Evolutionary conservation across 2,888 invertebrate species (phyloP), one percentile per base, ranked within the genome.

Genomic region (Luperina testacea): DNA sequence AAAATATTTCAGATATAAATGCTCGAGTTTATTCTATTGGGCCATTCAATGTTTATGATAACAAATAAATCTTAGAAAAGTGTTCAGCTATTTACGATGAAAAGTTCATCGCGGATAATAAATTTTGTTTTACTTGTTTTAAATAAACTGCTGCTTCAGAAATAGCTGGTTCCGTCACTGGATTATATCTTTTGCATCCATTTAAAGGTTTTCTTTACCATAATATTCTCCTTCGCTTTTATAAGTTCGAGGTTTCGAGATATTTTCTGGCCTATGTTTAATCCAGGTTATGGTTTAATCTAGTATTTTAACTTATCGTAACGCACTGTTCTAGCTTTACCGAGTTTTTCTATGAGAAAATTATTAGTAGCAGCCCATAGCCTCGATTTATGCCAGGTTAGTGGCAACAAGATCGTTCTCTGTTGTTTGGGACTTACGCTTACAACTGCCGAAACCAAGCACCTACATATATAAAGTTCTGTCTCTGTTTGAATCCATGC

Each of bases 11-110:
- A 2, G n/a, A 68, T 61, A n/a, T 27, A 82, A 67, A 65, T 51
- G 65, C 75, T 57, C 38, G 1, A n/a, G 32, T 80, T 76, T 61
- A 76, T 53, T 5, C 53, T 32, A 32, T 32, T 32, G 32, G 32
- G 32, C 32, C 78, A 68, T 86, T 77, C 9, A 67, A 38, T 82
- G 83, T 83, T 86, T 86, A 86, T 64, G 59, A 61, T 74, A 74
- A 53, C 38, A 64, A 38, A 86, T 83, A 61, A 83, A 83, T 83
- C 70, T 86, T 59, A 53, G 38, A 51, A n/a, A 27, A 83, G 86
- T 71, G 65, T 48, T 71, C 71, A 72, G 61, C 59, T 74, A 74
- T 83, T 86, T 77, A 48, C 67, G 72, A 53, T 72, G 32, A 53
- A 32, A 83, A 83, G 68, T 78, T 80, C 78, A 80, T 78, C 53